Percentiles rank a stretch among this genome's conserved stretches.
Evolutionary conservation across 2,888 invertebrate species (phyloP).

Genomic region (Hemaris fuciformis): DNA sequence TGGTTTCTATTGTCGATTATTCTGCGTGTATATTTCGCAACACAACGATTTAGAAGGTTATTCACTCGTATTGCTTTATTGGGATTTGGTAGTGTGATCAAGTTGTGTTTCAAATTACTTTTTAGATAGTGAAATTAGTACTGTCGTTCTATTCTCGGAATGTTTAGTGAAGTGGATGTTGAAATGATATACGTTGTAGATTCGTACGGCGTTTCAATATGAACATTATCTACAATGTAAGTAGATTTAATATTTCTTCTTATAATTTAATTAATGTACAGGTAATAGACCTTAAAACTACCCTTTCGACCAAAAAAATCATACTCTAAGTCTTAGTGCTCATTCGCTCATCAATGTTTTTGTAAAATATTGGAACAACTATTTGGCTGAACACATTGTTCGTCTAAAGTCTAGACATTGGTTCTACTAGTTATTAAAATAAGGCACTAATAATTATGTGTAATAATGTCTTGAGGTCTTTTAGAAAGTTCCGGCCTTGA

Average conservation of each 20-base stretch:
- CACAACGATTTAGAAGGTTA: neutral
- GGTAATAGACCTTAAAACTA: too few species aligned
- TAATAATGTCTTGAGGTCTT: neutral
- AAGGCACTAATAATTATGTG: neutral
- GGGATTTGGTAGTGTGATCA: neutral
- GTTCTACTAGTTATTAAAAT: neutral
- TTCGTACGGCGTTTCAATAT: neutral
- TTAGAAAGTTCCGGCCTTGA: constrained; percentile 3
- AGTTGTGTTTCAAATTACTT: neutral
- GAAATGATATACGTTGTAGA: neutral
- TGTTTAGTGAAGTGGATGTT: neutral
- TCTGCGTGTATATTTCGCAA: neutral
- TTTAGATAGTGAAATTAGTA: neutral
- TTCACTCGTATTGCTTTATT: neutral
- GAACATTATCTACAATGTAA: too few species aligned
- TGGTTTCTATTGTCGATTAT: neutral
- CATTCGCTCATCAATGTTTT: too few species aligned
- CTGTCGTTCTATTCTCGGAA: neutral
- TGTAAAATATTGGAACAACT: too few species aligned
- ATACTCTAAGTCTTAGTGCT: too few species aligned
- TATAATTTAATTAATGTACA: too few species aligned
- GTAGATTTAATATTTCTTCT: too few species aligned
- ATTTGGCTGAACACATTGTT: too few species aligned
- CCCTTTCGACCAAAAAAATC: too few species aligned
- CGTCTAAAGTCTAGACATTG: neutral